Conservation (phyloP, 1,140 invertebrate species). For the Apis cerana region DNA sequence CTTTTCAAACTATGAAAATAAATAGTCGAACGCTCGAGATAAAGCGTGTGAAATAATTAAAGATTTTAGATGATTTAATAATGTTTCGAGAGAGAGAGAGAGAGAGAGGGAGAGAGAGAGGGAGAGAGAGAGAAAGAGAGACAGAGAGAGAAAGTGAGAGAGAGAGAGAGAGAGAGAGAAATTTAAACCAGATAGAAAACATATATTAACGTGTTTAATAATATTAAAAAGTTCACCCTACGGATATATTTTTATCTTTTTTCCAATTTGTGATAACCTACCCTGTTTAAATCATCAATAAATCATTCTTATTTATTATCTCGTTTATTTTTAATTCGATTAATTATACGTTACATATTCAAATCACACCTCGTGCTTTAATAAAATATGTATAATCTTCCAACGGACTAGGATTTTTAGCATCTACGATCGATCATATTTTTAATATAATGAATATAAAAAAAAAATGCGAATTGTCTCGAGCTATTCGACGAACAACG, state of each 20-base stretch:
- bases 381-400: too few species aligned
- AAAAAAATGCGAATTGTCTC: slow-evolving; percentile 41
- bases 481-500: slow-evolving; percentile 52
- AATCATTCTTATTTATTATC: background rate
- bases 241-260: background rate
- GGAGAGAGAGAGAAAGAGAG: too few species aligned
- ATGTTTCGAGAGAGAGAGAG: background rate
- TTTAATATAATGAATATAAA: slow-evolving; percentile 27
- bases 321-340: background rate
- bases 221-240: background rate
- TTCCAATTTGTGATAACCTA: background rate
- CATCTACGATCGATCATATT: background rate
- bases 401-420: background rate
- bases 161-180: background rate
- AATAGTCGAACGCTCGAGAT: slow-evolving; percentile 57
- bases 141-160: too few species aligned
- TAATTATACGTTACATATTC: background rate
- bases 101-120: too few species aligned
- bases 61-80: background rate
- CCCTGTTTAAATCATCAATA: background rate
- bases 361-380: background rate
- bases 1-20: slow-evolving; percentile 35
- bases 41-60: slow-evolving; percentile 28
- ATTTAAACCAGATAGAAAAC: background rate
- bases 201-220: background rate